Evolutionary conservation across 1,140 invertebrate genomes (phyloP).

Genomic region (Drosophila subpulchrella): DNA sequence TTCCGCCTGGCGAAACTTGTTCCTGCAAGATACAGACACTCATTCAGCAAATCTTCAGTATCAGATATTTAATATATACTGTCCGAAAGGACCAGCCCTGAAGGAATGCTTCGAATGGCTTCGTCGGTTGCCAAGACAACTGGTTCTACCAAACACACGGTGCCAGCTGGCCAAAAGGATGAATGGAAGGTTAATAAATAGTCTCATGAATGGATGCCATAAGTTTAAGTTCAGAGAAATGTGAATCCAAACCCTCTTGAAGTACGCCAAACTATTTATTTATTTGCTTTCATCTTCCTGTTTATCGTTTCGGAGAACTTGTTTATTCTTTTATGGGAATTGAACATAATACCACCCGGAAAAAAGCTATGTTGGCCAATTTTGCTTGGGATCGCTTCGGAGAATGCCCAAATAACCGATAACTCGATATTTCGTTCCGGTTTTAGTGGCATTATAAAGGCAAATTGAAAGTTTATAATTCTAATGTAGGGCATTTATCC

Average conservation of each 20-base stretch:
- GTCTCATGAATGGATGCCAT: background rate
- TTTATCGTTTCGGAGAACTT: background rate
- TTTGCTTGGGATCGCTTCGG: background rate
- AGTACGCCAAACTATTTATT: background rate
- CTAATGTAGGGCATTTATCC: background rate
- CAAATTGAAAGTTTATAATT: too few species aligned
- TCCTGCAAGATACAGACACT: constrained; percentile 50
- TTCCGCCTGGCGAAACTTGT: constrained; percentile 45
- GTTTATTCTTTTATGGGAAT: background rate
- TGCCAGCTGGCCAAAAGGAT: constrained; percentile 11
- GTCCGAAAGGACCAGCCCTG: background rate
- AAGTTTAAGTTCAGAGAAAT: background rate
- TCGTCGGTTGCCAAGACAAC: constrained; percentile 34
- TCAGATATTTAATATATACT: background rate
- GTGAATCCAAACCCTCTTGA: background rate
- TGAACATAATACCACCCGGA: background rate
- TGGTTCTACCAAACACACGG: constrained; percentile 29
- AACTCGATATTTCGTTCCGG: background rate
- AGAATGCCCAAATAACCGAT: background rate
- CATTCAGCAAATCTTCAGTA: constrained; percentile 19
- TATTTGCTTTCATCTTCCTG: background rate
- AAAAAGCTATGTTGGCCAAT: background rate
- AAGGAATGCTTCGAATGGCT: constrained; percentile 23
- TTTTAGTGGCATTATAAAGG: too few species aligned
- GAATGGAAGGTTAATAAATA: background rate